These are phyloP conservation scores for Ridgeia piscesae DNA, from an alignment of 1,140 invertebrate genomes.

Conservation along the genomic window DNA sequence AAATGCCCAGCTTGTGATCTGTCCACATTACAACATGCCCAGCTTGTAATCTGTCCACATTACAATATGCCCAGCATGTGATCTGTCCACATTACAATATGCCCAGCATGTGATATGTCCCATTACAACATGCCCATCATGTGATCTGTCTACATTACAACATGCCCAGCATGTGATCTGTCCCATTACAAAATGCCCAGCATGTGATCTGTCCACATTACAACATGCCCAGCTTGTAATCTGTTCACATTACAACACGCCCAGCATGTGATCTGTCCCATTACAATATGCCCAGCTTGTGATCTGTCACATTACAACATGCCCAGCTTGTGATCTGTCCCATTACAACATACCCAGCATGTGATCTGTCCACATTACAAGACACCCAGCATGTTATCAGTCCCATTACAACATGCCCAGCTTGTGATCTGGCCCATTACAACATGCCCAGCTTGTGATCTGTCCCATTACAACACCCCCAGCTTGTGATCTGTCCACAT, in stretches of 20 bases:
- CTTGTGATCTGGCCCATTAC: conserved; percentile 27
- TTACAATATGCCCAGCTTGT: conserved; percentile 14
- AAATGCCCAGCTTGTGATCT: conserved; percentile 22
- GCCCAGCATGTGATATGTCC: conserved; percentile 24
- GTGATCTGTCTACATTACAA: conserved; percentile 29
- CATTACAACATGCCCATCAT: conserved; percentile 5
- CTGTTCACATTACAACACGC: conserved; percentile 9
- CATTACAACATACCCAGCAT: conserved; percentile 11
- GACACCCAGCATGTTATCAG: too few relatives aligned
- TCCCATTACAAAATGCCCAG: not conserved
- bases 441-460: conserved; percentile 23
- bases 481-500: conserved; percentile 28
- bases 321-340: conserved; percentile 25
- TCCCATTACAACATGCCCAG: not conserved
- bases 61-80: conserved; percentile 16
- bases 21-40: not conserved
- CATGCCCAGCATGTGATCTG: too few relatives aligned
- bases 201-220: conserved; percentile 27
- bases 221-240: conserved; percentile 20
- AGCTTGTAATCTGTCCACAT: conserved; percentile 27
- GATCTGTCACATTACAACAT: conserved; percentile 20
- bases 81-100: conserved; percentile 16
- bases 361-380: too few relatives aligned
- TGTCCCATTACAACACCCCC: not conserved
- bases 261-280: conserved; percentile 26